Evolutionary conservation across 2,113 vertebrate genomes (phyloP).

Genomic region (Onychostoma macrolepis): DNA sequence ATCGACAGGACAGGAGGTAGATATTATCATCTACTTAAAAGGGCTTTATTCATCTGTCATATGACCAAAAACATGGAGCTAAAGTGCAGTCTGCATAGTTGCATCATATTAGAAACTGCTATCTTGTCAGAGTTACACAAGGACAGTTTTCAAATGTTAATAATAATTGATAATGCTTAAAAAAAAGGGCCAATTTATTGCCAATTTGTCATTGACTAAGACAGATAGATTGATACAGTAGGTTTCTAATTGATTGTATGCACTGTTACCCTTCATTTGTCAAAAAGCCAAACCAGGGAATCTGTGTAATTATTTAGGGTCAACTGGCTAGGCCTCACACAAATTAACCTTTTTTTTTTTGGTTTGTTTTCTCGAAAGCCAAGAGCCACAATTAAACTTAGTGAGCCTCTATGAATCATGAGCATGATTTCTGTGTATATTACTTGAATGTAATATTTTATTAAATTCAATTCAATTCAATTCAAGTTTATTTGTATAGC

Average conservation of each 20-base stretch:
- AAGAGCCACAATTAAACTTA: not conserved
- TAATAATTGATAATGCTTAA: too few species aligned
- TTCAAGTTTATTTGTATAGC: too few species aligned
- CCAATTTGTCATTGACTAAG: too few species aligned
- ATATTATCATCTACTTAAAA: conserved; percentile 35
- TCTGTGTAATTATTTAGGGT: not conserved
- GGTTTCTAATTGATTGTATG: not conserved
- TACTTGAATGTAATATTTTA: not conserved
- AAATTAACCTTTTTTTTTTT: too few species aligned
- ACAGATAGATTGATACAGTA: too few species aligned
- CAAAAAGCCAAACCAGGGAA: not conserved
- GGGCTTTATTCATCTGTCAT: conserved; percentile 16
- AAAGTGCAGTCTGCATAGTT: not conserved
- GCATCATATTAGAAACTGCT: not conserved
- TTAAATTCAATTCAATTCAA: too few species aligned
- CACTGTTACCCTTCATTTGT: not conserved
- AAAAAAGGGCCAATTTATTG: too few species aligned
- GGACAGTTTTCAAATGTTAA: not conserved
- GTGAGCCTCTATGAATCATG: not conserved
- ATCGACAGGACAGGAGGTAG: not conserved
- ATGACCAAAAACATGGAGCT: conserved; percentile 14
- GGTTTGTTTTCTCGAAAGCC: not conserved
- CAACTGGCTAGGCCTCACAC: not conserved
- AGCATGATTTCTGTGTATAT: not conserved
- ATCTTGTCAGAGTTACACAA: not conserved